A percentile compares a stretch with the other conserved stretches of the same genome.
Conservation (phyloP, 2,797 vertebrate species). For the Sus cebifrons region DNA sequence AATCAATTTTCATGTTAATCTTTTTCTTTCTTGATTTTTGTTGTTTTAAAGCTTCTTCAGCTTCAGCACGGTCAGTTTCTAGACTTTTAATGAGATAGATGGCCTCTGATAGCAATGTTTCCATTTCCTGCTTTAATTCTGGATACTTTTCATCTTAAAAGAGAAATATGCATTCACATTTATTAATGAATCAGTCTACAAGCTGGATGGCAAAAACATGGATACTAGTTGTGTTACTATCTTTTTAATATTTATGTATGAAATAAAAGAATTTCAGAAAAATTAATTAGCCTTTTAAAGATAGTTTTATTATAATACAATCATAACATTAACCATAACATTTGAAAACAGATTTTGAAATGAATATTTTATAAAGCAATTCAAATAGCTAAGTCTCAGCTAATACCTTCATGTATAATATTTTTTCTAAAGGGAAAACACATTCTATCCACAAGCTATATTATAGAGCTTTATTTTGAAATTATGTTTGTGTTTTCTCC, state of each 20-base stretch:
- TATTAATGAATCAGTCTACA: not conserved
- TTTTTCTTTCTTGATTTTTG: slow-evolving; percentile 90
- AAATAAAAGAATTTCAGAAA: slow-evolving; percentile 45
- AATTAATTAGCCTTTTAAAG: slow-evolving; percentile 39
- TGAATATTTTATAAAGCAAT: slow-evolving; percentile 49
- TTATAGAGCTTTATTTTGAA: slow-evolving; percentile 57
- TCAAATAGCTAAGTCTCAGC: slow-evolving; percentile 5
- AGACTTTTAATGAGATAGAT: slow-evolving; percentile 93
- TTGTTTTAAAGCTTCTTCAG: slow-evolving; percentile 91
- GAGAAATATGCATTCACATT: slow-evolving; percentile 20
- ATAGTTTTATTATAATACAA: not conserved
- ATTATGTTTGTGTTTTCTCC: not conserved
- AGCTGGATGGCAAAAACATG: not conserved
- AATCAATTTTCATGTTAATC: slow-evolving; percentile 90
- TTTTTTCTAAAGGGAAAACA: slow-evolving; percentile 18
- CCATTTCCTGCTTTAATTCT: slow-evolving; percentile 91
- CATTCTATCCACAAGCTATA: not conserved
- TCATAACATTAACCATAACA: slow-evolving; percentile 25
- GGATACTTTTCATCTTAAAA: slow-evolving; percentile 85
- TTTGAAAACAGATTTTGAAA: slow-evolving; percentile 50
- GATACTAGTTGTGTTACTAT: not conserved
- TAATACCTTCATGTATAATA: slow-evolving; percentile 35
- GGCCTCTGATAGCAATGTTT: slow-evolving; percentile 92
- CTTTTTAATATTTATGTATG: not conserved
- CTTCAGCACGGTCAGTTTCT: slow-evolving; percentile 93